phyloP scores from a whole-genome alignment of 53 echinoderm and acorn worm species.

The Mesocentrotus franciscanus region DNA sequence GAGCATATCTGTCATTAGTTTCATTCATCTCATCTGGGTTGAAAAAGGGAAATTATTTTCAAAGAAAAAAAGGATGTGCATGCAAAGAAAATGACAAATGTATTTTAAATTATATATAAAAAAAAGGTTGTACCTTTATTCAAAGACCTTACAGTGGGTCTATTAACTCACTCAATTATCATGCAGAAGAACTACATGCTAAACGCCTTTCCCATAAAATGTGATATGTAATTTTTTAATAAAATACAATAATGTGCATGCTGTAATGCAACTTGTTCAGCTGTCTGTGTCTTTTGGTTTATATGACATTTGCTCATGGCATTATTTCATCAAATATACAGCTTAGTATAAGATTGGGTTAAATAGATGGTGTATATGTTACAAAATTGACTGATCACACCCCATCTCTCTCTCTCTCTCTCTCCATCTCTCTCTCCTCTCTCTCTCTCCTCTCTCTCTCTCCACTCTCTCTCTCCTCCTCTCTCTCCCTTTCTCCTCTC shows the following conservation, averaged over 20 bases:
- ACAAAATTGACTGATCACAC: not conserved
- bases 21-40: not conserved
- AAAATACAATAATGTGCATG: not conserved
- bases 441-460: too few species aligned
- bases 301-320: not conserved
- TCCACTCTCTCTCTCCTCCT: too few species aligned
- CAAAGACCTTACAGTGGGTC: too few species aligned
- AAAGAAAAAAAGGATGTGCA: not conserved
- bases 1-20: not conserved
- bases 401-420: not conserved
- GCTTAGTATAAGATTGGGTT: not conserved
- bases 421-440: not conserved
- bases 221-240: not conserved
- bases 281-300: not conserved
- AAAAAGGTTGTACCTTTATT: too few species aligned
- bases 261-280: not conserved
- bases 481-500: too few species aligned
- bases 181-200: not conserved
- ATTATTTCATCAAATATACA: not conserved
- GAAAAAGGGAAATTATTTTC: too few species aligned
- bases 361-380: not conserved
- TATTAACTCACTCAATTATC: too few species aligned
- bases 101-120: not conserved
- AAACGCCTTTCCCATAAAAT: not conserved
- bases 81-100: not conserved